Base-by-base conservation (phyloP, 2,888 invertebrate genomes). In the Eristalis arbustorum region DNA sequence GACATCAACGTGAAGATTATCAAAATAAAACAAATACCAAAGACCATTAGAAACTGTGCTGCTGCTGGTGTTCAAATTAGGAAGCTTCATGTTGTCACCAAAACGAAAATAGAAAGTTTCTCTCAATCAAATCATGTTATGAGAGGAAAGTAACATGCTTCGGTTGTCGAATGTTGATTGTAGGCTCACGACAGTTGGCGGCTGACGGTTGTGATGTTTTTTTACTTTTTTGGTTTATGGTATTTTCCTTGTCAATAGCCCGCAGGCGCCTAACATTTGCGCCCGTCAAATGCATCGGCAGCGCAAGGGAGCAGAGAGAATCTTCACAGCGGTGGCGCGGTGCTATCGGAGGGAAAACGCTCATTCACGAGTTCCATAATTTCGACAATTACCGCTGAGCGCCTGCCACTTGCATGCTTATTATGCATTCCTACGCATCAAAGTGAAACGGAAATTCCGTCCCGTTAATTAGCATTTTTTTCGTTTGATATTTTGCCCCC, bases 391-490 rank as follows among this genome's bases (percentile, higher is more conserved):
- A 49, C 49, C 49, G 49, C 49, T 49, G 49, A 18, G 8, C 49
- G 49, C 8, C 49, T 49, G 49, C n/a, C n/a, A n/a, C 42, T 25
- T 13, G 25, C 67, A 34, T 23, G 49, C 23, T 61, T 72, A 64
- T 57, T 66, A 81, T 73, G 83, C 68, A 83, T 79, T 84, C 79
- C 73, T 71, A 74, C 78, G 63, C 78, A 74, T 73, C 42, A 34
- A 64, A 78, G 40, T 69, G 25, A 49, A 78, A 69, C 73, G 73
- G 78, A 84, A 69, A 79, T 79, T 69, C 83, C 64, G 69, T 76
- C 31, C 31, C 31, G 62, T 69, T 61, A 83, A 73, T 83, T 75
- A 66, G 61, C 49, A 66, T 79, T 56, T 69, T 56, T 68, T 42
- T 31, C 10, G 31, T 8, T 31, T 42, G 13, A 42, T n/a, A 5